These are phyloP conservation scores for Delichon dasypus DNA, from an alignment of 2,797 vertebrate species.

Conservation along the genomic window DNA sequence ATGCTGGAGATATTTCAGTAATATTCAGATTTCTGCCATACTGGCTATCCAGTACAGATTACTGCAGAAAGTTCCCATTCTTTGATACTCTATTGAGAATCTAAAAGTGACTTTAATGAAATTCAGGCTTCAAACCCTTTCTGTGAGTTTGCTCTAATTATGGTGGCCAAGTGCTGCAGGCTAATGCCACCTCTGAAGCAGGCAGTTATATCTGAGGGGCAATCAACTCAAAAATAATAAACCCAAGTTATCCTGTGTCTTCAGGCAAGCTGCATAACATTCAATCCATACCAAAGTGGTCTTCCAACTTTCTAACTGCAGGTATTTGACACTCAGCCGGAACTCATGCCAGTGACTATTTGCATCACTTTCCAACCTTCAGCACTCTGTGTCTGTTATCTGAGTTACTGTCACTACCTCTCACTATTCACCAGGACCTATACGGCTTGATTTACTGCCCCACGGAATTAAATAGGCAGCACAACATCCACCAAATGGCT, in stretches of 20 bases:
- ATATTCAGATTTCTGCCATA: neutral
- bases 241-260: neutral
- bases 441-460: neutral
- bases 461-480: neutral
- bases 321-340: conserved; percentile 21
- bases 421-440: neutral
- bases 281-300: neutral
- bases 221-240: neutral
- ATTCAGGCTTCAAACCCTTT: neutral
- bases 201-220: neutral
- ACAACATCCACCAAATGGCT: neutral
- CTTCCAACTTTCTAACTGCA: conserved; percentile 1
- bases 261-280: neutral
- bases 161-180: neutral
- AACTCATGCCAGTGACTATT: neutral
- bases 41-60: neutral
- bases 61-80: neutral
- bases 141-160: neutral
- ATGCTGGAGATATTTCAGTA: neutral
- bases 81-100: neutral
- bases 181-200: neutral
- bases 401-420: conserved; percentile 19
- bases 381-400: neutral
- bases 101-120: neutral
- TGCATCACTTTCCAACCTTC: conserved; percentile 17